Evolutionary conservation across 2,888 invertebrate species (phyloP).

Genomic region (Scaptomyza parva): DNA sequence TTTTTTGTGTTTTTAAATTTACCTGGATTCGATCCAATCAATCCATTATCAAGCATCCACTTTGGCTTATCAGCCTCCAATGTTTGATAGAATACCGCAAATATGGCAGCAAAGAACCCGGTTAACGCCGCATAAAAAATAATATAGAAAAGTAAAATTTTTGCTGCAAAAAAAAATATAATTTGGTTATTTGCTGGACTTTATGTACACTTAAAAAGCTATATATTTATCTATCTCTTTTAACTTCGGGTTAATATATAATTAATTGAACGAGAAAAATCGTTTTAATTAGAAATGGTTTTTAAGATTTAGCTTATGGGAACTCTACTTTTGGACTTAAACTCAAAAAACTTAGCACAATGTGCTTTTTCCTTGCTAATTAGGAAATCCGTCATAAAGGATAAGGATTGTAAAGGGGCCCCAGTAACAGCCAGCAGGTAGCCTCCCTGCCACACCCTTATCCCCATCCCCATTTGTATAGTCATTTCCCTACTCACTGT

Average conservation of each 20-base stretch:
- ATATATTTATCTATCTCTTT: too few relatives aligned
- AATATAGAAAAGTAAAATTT: slow-evolving; percentile 97
- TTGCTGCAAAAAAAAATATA: slow-evolving; percentile 92
- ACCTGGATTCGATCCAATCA: slow-evolving; percentile 98
- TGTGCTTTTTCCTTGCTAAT: slow-evolving; percentile 19
- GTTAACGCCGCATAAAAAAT: slow-evolving; percentile 96
- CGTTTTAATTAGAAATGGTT: too few relatives aligned
- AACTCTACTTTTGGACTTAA: not conserved
- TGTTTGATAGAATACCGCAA: slow-evolving; percentile 97
- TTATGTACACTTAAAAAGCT: too few relatives aligned
- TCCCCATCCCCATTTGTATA: slow-evolving; percentile 5
- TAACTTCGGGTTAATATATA: too few relatives aligned
- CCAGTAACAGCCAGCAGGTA: not conserved
- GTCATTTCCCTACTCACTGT: slow-evolving; percentile 12
- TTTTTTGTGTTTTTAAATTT: slow-evolving; percentile 46
- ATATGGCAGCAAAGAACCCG: slow-evolving; percentile 97
- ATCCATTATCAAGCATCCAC: slow-evolving; percentile 93
- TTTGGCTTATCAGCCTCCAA: slow-evolving; percentile 93
- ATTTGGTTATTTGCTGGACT: too few relatives aligned
- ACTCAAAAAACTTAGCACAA: slow-evolving; percentile 16
- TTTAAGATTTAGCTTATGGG: too few relatives aligned
- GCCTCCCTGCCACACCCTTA: slow-evolving; percentile 3
- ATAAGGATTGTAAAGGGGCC: not conserved
- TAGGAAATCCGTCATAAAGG: slow-evolving; percentile 20
- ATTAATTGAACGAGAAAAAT: too few relatives aligned